These are phyloP conservation scores for Choloepus hoffmanni DNA, from an alignment of 2,113 vertebrate species.

Conservation along the genomic window DNA sequence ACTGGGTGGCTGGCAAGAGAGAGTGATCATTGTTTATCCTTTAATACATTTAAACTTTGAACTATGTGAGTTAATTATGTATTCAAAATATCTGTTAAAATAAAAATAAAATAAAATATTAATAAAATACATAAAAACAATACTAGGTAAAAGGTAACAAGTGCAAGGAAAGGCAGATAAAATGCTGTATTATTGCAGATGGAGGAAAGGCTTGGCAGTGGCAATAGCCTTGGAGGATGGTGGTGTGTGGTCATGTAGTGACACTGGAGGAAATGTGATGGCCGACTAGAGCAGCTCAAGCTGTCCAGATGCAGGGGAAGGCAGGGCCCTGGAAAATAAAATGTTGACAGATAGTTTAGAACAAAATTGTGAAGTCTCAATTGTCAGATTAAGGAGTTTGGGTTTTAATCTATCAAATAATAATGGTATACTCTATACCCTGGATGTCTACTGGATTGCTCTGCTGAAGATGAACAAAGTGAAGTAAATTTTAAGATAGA, in stretches of 20 bases:
- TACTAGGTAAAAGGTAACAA: not conserved
- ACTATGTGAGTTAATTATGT: not conserved
- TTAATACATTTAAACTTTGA: not conserved
- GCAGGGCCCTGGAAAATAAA: not conserved
- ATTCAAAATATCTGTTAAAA: not conserved
- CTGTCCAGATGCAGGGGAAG: not conserved
- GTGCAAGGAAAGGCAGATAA: not conserved
- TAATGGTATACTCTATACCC: not conserved
- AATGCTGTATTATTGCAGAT: rapidly evolving
- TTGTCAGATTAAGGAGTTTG: not conserved
- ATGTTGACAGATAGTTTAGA: not conserved
- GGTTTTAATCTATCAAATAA: not conserved
- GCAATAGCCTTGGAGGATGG: rapidly evolving
- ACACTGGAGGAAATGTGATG: not conserved
- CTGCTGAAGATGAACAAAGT: not conserved
- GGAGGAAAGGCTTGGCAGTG: too few relatives aligned
- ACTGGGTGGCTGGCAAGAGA: not conserved
- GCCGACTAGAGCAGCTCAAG: not conserved
- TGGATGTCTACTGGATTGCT: not conserved
- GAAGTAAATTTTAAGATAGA: not conserved
- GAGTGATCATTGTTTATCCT: not conserved
- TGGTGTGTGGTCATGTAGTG: rapidly evolving
- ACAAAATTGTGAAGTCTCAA: not conserved
- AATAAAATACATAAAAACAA: not conserved
- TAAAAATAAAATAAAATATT: not conserved